phyloP scores from a whole-genome alignment of 2,113 vertebrate genomes.

The Paedocypris sp. region DNA sequence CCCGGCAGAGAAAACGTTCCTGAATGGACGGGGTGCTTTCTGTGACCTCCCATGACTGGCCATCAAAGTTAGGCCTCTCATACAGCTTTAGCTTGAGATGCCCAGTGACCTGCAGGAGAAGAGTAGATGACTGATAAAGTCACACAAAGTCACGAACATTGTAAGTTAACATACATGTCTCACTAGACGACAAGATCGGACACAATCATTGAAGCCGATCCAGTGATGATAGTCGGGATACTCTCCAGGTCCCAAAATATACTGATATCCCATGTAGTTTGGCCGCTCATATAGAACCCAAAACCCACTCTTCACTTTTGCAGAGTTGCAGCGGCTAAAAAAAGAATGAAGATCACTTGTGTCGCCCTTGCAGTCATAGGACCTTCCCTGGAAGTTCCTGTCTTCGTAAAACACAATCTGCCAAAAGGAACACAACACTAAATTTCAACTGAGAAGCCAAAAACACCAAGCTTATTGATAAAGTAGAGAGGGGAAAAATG shows the following conservation, averaged over 20 bases:
- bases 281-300: conserved; percentile 36
- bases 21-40: conserved; percentile 40
- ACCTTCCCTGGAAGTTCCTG: conserved; percentile 37
- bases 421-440: neutral
- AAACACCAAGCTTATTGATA: neutral
- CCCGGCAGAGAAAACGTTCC: conserved; percentile 38
- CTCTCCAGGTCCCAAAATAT: conserved; percentile 28
- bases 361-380: conserved; percentile 33
- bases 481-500: neutral
- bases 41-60: conserved; percentile 43
- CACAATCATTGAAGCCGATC: conserved; percentile 38
- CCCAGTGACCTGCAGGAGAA: conserved; percentile 33
- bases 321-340: conserved; percentile 37
- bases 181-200: conserved; percentile 40
- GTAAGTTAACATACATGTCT: conserved; percentile 12
- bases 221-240: conserved; percentile 39
- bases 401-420: conserved; percentile 47
- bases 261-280: conserved; percentile 27
- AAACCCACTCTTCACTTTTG: conserved; percentile 26
- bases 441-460: neutral
- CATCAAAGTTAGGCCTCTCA: conserved; percentile 44
- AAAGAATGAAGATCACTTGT: conserved; percentile 31
- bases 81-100: conserved; percentile 43
- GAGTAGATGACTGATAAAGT: too few relatives aligned
- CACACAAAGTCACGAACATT: neutral